A percentile compares a stretch with the other conserved stretches of the same genome.
phyloP scores from a whole-genome alignment of 2,113 vertebrate species.

The Nycticebus coucang region DNA sequence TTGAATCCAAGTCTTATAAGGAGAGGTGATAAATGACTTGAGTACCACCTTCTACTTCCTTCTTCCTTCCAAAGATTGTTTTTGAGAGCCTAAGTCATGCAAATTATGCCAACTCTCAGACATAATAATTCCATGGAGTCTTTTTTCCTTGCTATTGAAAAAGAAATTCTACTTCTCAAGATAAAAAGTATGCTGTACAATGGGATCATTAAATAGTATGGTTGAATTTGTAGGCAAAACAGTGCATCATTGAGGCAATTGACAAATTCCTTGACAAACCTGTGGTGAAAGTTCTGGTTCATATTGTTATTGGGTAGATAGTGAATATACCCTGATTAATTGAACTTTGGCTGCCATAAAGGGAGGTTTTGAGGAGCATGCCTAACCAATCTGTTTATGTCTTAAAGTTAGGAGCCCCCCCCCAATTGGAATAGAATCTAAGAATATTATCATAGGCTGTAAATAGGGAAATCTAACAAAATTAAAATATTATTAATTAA shows the following conservation, averaged over 20 bases:
- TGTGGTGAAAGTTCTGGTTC: slow-evolving; percentile 17
- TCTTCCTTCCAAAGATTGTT: not conserved
- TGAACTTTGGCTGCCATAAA: not conserved
- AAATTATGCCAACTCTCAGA: slow-evolving; percentile 20
- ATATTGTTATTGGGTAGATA: not conserved
- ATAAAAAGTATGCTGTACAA: not conserved
- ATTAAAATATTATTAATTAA: slow-evolving; percentile 36
- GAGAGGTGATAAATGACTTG: not conserved
- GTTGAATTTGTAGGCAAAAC: slow-evolving; percentile 37
- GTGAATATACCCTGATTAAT: not conserved
- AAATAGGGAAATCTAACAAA: slow-evolving; percentile 52
- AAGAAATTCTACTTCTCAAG: not conserved
- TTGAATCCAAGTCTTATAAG: not conserved
- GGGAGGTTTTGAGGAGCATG: slow-evolving; percentile 14
- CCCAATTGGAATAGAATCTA: not conserved
- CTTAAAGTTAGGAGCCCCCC: not conserved
- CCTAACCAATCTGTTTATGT: not conserved
- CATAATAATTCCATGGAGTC: not conserved
- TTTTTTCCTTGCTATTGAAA: slow-evolving; percentile 26
- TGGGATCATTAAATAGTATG: not conserved
- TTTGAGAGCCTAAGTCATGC: slow-evolving; percentile 1
- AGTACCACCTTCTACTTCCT: not conserved
- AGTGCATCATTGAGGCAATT: not conserved
- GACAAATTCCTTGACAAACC: not conserved
- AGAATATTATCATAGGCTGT: slow-evolving; percentile 21